Evolutionary conservation across 2,113 vertebrate genomes (phyloP), one percentile per base, ranked within the genome.

Genomic region (Platycercus adscitus): DNA sequence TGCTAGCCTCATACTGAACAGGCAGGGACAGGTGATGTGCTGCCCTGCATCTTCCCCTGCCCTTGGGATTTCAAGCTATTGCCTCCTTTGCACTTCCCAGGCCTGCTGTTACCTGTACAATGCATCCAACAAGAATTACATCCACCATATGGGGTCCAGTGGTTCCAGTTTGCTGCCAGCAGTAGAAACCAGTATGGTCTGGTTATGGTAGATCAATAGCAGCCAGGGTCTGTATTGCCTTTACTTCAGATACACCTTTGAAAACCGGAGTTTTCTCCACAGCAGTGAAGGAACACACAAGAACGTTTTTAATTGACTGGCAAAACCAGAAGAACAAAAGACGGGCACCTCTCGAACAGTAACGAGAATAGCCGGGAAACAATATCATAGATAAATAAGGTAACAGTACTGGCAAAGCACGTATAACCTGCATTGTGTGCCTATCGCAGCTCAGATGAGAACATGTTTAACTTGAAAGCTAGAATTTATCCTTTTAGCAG

Each of bases 131-230:
- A 72, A 63, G 31, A 37, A 56, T 63, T 63, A 7, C 7, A 33
- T 17, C 19, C 13, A 28, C 21, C 0, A 0, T 8, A 37, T 24
- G 14, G 6, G 8, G 21, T 55, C 43, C 63, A 44, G 65, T 3
- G 1, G 6, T 43, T 79, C 33, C 61, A 52, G 28, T n/a, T 80
- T 50, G 39, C 25, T 2, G 4, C 29, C 35, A 61, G 10, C 23
- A 16, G 18, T 47, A 18, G 31, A 71, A 65, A 76, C 19, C 47
- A 43, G 39, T 16, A 37, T 9, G 14, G 17, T 25, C 46, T 10
- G 1, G 35, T 46, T 25, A 10, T 9, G 19, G 0, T 2, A 52
- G 17, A 7, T 35, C 19, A 63, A 26, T 4, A 19, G 41, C 37
- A n/a, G 18, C 49, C 8, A n/a, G n/a, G 33, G 50, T n/a, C 31